Conservation (phyloP, 2,113 vertebrate genomes). For the Mystacornis crossleyi region DNA sequence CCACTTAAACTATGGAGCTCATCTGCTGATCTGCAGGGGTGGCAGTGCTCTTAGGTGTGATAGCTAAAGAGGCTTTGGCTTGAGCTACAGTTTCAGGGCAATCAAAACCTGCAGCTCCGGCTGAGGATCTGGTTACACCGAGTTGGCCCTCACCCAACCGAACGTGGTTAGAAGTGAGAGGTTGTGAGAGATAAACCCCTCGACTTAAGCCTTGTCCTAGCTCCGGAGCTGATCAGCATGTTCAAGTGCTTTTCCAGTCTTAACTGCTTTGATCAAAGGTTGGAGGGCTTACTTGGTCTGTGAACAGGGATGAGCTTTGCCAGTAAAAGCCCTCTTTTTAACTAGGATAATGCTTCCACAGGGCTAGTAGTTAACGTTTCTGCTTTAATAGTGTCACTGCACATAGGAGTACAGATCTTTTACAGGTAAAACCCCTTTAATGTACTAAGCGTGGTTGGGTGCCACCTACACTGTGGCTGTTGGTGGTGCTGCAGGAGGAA, state of each 20-base stretch:
- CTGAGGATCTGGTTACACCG: neutral
- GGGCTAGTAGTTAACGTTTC: neutral
- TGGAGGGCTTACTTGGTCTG: neutral
- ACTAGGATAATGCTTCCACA: neutral
- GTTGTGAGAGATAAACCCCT: slow-evolving; percentile 1
- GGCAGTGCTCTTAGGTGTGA: neutral
- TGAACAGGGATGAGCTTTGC: neutral
- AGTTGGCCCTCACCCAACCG: neutral
- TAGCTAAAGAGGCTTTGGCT: slow-evolving; percentile 42
- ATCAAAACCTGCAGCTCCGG: neutral
- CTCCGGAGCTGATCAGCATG: neutral
- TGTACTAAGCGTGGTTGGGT: accelerated
- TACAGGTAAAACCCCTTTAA: neutral
- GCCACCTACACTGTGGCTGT: neutral
- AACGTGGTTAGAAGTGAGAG: neutral
- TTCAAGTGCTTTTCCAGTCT: neutral
- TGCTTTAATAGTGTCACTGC: neutral
- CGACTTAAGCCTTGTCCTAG: neutral
- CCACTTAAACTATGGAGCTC: slow-evolving; percentile 11
- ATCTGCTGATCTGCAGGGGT: neutral
- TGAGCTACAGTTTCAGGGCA: neutral
- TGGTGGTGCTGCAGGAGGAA: neutral
- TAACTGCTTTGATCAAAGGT: neutral
- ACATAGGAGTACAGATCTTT: neutral
- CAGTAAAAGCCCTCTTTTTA: neutral